phyloP scores from a whole-genome alignment of 2,797 vertebrate species.

The Limnodromus scolopaceus region DNA sequence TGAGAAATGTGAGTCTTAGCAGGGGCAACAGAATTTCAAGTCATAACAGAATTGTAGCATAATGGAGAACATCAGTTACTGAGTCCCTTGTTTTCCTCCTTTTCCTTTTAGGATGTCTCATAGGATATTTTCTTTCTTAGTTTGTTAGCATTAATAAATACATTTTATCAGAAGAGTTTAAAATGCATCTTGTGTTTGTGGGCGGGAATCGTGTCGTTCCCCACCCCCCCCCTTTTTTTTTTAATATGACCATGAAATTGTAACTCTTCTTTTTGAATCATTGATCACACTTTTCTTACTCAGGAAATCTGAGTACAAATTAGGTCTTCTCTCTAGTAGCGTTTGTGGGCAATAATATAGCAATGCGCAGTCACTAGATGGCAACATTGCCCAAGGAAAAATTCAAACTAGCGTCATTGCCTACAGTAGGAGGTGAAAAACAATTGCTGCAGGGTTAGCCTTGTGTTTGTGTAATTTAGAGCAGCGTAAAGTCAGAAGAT shows the following conservation, averaged over 20 bases:
- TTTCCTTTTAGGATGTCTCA: neutral
- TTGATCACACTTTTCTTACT: neutral
- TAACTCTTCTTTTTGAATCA: neutral
- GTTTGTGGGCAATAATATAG: neutral
- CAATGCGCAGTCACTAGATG: slow-evolving; percentile 30
- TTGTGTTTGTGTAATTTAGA: slow-evolving; percentile 9
- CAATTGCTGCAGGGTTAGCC: slow-evolving; percentile 28
- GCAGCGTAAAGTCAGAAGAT: neutral
- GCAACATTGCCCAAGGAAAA: slow-evolving; percentile 38
- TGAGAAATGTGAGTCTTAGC: neutral
- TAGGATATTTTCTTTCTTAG: neutral
- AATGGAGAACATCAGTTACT: neutral
- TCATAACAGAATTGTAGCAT: neutral
- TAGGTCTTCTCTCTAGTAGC: neutral
- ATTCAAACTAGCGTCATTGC: neutral
- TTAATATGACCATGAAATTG: neutral
- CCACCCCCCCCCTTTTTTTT: rapidly evolving
- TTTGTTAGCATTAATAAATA: neutral
- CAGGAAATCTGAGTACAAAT: rapidly evolving
- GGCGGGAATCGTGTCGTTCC: neutral
- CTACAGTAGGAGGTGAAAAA: neutral
- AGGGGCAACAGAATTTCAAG: neutral
- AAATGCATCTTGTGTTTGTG: neutral
- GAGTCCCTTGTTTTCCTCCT: neutral
- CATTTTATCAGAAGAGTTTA: neutral